Evolutionary conservation across 2,888 invertebrate species (phyloP).

Genomic region (Drosophila pegasa): DNA sequence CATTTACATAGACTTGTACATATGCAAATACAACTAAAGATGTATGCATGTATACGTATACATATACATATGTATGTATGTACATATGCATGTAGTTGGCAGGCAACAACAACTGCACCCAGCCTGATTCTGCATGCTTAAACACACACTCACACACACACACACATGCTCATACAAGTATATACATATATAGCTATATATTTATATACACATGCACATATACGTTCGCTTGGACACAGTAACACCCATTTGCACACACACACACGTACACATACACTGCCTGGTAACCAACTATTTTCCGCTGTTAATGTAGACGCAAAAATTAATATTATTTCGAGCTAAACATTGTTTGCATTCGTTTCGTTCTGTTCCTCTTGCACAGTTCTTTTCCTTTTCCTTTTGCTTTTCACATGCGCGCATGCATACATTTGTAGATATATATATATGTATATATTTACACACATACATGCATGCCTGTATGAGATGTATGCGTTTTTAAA

Average conservation of each 20-base stretch:
- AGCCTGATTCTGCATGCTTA: conserved; percentile 46
- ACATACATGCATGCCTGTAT: conserved; percentile 4
- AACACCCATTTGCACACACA: conserved; percentile 17
- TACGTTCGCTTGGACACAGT: conserved; percentile 17
- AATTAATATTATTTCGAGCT: conserved; percentile 25
- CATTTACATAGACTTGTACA: conserved; percentile 9
- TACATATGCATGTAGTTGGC: conserved; percentile 38
- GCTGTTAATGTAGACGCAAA: conserved; percentile 7
- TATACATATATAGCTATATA: background rate
- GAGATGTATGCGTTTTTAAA: conserved; percentile 16
- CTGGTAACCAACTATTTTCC: conserved; percentile 16
- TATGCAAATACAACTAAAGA: conserved; percentile 1
- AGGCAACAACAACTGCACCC: conserved; percentile 51
- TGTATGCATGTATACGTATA: background rate
- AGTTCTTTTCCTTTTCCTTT: conserved; percentile 23
- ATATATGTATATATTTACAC: conserved; percentile 3
- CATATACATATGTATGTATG: conserved; percentile 11
- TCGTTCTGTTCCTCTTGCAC: conserved; percentile 11
- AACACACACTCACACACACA: conserved; percentile 32
- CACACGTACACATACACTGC: conserved; percentile 4
- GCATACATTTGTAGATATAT: conserved; percentile 20
- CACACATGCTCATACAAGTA: conserved; percentile 3
- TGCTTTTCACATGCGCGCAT: conserved; percentile 53
- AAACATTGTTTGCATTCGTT: conserved; percentile 39
- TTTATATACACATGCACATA: background rate